Evolutionary conservation across 2,888 invertebrate species (phyloP), one percentile per base, ranked within the genome.

Genomic region (Melitaea athalia): DNA sequence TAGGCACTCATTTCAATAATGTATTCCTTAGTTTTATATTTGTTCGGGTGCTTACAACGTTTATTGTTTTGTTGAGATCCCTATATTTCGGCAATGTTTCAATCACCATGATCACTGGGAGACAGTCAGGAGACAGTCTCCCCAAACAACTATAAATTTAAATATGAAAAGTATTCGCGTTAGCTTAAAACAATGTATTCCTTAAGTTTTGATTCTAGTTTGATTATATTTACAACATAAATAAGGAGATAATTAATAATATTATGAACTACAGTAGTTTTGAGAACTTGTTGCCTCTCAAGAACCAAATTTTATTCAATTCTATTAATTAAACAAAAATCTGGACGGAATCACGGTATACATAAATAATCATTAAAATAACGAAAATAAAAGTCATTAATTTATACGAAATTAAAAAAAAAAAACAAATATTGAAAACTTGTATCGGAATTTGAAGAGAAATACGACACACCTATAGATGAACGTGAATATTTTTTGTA

Each of bases 361-460:
- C 53, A 55, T 55, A 55, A 55, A 55, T 33, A 55, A 55, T 55
- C 33, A 55, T 55, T 33, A 55, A 55, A 14, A 3, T 55, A 33
- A 55, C n/a, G 53, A 14, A 55, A 55, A 33, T 24, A 53, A 33
- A 3, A n/a, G n/a, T 49, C n/a, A n/a, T 49, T 55, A 55, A 55
- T 55, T 31, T 14, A 53, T 53, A 31, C 14, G 5, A 12, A 53
- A 10, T 53, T 24, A 14, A 31, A 17, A 50, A 15, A 31, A 31
- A 33, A 53, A 53, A 53, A 53, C 31, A 24, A 53, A 53, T 53
- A 33, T 33, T 33, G 14, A 31, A 53, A 53, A 53, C 3, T 53
- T 14, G 5, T 33, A 53, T 53, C 31, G 14, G 6, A 12, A 6
- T 53, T 24, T 33, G 17, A 24, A 31, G 17, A 52, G 12, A 14